Evolutionary conservation across 2,113 vertebrate species (phyloP), one percentile per base, ranked within the genome.

Genomic region (Otolemur garnettii): DNA sequence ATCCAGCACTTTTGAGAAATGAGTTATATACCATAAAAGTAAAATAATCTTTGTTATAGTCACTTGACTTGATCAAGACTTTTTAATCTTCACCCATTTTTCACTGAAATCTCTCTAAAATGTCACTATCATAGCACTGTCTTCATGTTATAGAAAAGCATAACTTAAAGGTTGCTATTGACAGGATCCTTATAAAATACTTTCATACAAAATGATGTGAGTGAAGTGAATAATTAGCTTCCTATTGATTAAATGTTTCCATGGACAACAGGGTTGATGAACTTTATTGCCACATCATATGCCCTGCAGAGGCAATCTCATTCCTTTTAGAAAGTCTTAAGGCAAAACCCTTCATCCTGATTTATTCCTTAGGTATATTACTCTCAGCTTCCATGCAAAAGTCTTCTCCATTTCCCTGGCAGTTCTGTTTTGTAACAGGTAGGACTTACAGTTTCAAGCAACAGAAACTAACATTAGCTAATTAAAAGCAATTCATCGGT

Each of bases 131-230:
- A 89, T 38, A 77, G 57, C 50, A 81, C 82, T 38, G 38, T 38
- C 38, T 38, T 38, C 38, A 38, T 38, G 38, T 38, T 38, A 94
- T 66, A 62, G 24, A 93, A 35, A 11, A 85, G 87, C 35, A 64
- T 57, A 94, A 81, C 71, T 96, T 78, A 85, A 93, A 94, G 86
- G 77, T 21, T 62, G 7, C 64, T 88, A n/a, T 69, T 91, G 45
- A 64, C 50, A 55, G 15, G 24, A 38, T 28, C 38, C 74, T 62
- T 71, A 84, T 64, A 84, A 64, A 84, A 60, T 66, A 92, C 30
- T 78, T 87, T 35, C 57, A 75, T 91, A 57, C 50, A 75, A 80
- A 75, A 75, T 71, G 50, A 87, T 84, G n/a, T 1, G 35, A 75
- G 30, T 80, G 33, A 95, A 91, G 21, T 77, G 68, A 95, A 53